These are phyloP conservation scores for Orycteropus afer DNA, from an alignment of 2,113 vertebrate species.

Conservation along the genomic window DNA sequence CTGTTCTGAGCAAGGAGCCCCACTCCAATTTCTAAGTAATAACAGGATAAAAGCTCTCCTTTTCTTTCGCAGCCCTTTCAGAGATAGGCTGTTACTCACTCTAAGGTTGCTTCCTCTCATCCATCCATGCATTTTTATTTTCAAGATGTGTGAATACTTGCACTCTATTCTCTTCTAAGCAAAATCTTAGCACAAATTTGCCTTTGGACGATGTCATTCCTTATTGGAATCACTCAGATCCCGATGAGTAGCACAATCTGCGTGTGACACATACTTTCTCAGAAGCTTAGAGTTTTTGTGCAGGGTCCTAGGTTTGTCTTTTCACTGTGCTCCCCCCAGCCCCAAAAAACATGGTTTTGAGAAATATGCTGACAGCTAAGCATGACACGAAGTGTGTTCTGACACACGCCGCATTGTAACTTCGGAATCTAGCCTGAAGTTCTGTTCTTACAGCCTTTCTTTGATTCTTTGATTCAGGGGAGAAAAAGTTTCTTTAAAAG, in stretches of 20 bases:
- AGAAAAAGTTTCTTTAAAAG: conserved; percentile 66
- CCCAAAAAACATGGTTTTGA: conserved; percentile 69
- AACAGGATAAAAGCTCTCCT: not conserved
- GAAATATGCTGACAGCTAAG: conserved; percentile 76
- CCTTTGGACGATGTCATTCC: not conserved
- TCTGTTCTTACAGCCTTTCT: conserved; percentile 76
- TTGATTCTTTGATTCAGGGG: conserved; percentile 78
- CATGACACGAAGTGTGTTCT: conserved; percentile 82
- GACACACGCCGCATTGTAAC: conserved; percentile 75
- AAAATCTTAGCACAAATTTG: conserved; percentile 46
- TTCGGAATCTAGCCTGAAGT: conserved; percentile 81
- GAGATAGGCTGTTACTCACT: not conserved
- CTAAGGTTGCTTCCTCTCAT: not conserved
- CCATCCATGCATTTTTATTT: not conserved
- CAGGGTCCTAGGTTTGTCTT: conserved; percentile 75
- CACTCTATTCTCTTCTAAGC: not conserved
- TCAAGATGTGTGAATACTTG: not conserved
- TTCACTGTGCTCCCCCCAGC: conserved; percentile 35
- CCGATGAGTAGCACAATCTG: not conserved
- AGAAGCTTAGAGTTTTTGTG: conserved; percentile 61
- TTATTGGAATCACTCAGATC: not conserved
- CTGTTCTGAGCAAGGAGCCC: not conserved
- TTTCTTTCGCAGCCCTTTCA: not conserved
- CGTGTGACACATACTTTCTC: not conserved
- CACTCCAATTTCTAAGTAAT: not conserved